A percentile compares a stretch with the other conserved stretches of the same genome.
Evolutionary conservation across 1,140 invertebrate genomes (phyloP).

Genomic region (Drosophila sproati): DNA sequence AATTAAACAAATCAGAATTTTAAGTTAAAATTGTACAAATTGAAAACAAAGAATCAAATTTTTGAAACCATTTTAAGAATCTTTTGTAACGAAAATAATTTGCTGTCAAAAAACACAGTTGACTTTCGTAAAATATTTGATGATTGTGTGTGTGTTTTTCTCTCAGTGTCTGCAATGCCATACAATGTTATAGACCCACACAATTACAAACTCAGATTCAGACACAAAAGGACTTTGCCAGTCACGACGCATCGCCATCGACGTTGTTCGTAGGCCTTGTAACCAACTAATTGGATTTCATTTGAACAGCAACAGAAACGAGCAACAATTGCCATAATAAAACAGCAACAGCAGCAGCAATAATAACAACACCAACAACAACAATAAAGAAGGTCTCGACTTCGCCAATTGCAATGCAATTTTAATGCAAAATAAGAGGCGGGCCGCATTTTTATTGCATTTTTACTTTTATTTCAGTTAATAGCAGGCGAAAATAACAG

Average conservation of each 20-base stretch:
- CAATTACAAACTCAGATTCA: conserved; percentile 1
- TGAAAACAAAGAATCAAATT: no score
- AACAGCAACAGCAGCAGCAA: conserved; percentile 38
- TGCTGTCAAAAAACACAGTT: no score
- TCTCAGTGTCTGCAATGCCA: conserved; percentile 21
- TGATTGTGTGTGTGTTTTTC: background rate
- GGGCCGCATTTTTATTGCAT: conserved; percentile 78
- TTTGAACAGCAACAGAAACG: conserved; percentile 65
- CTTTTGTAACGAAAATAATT: no score
- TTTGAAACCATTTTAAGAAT: background rate
- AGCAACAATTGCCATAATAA: conserved; percentile 62
- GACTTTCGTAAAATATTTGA: background rate
- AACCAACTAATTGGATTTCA: conserved; percentile 83
- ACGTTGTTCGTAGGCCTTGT: conserved; percentile 68
- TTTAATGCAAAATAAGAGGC: conserved; percentile 81
- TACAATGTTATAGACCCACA: conserved; percentile 19
- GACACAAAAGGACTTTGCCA: conserved; percentile 57
- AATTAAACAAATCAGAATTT: no score
- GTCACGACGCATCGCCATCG: conserved; percentile 58
- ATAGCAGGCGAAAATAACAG: conserved; percentile 68
- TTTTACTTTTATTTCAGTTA: conserved; percentile 82
- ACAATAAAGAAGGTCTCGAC: conserved; percentile 27
- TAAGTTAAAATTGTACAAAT: no score
- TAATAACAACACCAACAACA: conserved; percentile 49
- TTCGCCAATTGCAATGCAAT: conserved; percentile 82